Conservation (phyloP, 2,797 vertebrate species). For the Hyperoplus immaculatus region DNA sequence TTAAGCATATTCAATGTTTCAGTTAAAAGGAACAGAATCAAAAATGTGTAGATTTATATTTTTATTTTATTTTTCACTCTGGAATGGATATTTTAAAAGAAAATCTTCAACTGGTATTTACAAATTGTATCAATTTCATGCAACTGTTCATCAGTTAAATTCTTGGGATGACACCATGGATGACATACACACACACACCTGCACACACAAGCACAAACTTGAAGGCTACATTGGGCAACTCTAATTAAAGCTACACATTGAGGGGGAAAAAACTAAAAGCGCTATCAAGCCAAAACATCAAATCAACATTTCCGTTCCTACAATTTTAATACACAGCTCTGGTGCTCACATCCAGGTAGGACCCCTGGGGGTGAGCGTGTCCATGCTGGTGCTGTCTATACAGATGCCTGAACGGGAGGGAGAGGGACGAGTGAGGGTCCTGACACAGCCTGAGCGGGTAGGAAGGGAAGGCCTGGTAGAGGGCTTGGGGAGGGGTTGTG, state of each 20-base stretch:
- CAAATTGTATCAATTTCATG: slow-evolving; percentile 43
- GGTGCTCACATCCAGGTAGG: slow-evolving; percentile 83
- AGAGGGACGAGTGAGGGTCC: slow-evolving; percentile 85
- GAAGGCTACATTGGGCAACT: slow-evolving; percentile 17
- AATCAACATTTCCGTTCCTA: neutral
- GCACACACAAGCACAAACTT: slow-evolving; percentile 10
- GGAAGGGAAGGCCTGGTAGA: slow-evolving; percentile 82
- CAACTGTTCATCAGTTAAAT: slow-evolving; percentile 3
- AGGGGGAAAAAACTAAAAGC: slow-evolving; percentile 62
- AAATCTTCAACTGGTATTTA: slow-evolving; percentile 61
- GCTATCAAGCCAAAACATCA: slow-evolving; percentile 44
- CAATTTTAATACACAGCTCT: slow-evolving; percentile 76
- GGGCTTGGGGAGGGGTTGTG: slow-evolving; percentile 65
- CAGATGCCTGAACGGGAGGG: slow-evolving; percentile 88
- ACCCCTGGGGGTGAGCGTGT: slow-evolving; percentile 84
- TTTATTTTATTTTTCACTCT: slow-evolving; percentile 61
- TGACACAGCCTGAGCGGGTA: slow-evolving; percentile 87
- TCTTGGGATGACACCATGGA: slow-evolving; percentile 12
- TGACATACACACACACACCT: neutral
- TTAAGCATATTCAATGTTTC: neutral
- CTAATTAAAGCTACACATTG: slow-evolving; percentile 56
- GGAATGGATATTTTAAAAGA: slow-evolving; percentile 59
- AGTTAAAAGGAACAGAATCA: neutral
- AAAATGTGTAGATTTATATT: slow-evolving; percentile 18
- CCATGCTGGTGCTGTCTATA: slow-evolving; percentile 89